Evolutionary conservation across 2,113 vertebrate genomes (phyloP).

Genomic region (Oenanthe melanoleuca): DNA sequence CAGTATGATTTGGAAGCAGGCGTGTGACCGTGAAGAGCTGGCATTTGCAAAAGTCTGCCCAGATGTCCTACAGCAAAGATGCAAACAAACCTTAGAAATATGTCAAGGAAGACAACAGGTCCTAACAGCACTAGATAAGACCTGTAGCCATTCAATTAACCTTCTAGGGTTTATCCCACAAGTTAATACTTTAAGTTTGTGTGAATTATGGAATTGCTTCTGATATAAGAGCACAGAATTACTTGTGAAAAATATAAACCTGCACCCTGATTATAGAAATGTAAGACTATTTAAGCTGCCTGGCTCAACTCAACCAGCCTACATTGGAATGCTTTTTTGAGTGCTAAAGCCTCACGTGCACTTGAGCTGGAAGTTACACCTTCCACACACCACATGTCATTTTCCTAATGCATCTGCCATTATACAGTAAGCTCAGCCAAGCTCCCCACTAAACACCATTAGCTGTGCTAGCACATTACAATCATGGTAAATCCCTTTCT

Average conservation of each 20-base stretch:
- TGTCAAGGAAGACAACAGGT: background rate
- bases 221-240: background rate
- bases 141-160: background rate
- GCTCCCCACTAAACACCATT: constrained; percentile 1
- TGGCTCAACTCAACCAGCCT: background rate
- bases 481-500: background rate
- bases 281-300: background rate
- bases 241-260: background rate
- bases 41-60: constrained; percentile 95
- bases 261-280: background rate
- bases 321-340: background rate
- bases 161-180: background rate
- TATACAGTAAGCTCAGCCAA: background rate
- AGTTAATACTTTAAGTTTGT: background rate
- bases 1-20: constrained; percentile 92
- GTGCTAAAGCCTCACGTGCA: background rate
- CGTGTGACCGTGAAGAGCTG: constrained; percentile 94
- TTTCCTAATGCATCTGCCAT: background rate
- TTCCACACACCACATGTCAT: background rate
- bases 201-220: background rate
- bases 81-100: background rate
- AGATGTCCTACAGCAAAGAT: constrained; percentile 83
- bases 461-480: background rate
- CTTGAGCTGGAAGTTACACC: background rate
- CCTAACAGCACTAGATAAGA: background rate